Evolutionary conservation across 2,113 vertebrate genomes (phyloP).

Genomic region (Lipotes vexillifer): DNA sequence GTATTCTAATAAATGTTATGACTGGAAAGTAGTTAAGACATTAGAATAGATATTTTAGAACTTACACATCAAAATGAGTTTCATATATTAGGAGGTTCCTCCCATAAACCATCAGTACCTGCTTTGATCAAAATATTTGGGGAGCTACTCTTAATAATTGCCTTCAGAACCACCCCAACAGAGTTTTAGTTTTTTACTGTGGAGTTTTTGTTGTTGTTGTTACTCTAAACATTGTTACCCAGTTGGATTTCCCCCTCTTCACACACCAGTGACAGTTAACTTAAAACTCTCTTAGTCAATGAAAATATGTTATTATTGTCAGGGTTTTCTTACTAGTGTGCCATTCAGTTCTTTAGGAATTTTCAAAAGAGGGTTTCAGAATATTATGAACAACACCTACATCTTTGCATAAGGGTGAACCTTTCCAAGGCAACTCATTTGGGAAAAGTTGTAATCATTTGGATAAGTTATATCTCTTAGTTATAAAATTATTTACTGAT

Average conservation of each 20-base stretch:
- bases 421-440: neutral
- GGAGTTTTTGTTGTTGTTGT: neutral
- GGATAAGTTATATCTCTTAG: neutral
- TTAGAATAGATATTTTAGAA: neutral
- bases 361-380: slow-evolving; percentile 8
- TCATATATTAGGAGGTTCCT: neutral
- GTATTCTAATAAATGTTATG: neutral
- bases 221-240: neutral
- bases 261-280: neutral
- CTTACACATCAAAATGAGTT: neutral
- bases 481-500: neutral
- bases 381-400: neutral
- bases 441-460: neutral
- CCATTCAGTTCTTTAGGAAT: neutral
- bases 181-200: neutral
- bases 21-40: slow-evolving; percentile 5
- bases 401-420: neutral
- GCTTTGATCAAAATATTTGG: slow-evolving; percentile 3
- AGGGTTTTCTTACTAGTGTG: neutral
- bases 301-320: neutral
- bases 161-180: neutral
- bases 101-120: neutral
- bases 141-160: neutral
- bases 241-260: neutral
- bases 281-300: slow-evolving; percentile 1